phyloP scores from a whole-genome alignment of 2,113 vertebrate species.

The Theristicus caerulescens region DNA sequence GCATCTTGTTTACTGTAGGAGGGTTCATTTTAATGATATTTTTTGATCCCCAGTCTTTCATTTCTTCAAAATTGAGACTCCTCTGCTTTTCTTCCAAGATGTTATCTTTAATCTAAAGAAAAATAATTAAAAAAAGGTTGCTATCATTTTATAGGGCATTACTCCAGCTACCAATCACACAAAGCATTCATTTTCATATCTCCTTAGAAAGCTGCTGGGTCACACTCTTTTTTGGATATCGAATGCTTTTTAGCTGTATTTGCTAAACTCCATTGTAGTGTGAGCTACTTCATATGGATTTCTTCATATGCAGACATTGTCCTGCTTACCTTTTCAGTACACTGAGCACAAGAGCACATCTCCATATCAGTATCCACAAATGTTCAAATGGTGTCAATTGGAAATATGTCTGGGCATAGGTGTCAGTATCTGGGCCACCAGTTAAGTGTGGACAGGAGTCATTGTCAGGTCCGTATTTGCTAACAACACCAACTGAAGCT shows the following conservation, averaged over 20 bases:
- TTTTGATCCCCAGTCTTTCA: slow-evolving; percentile 69
- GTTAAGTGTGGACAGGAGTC: not conserved
- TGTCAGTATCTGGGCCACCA: not conserved
- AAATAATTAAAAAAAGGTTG: not conserved
- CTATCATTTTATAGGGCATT: not conserved
- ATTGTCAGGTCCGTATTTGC: not conserved
- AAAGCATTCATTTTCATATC: not conserved
- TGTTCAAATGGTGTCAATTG: not conserved
- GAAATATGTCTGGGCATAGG: not conserved
- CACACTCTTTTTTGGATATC: not conserved
- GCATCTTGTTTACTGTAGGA: slow-evolving; percentile 53
- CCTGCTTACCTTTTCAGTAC: not conserved
- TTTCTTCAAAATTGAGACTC: slow-evolving; percentile 70
- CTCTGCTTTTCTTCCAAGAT: slow-evolving; percentile 65
- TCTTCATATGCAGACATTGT: not conserved
- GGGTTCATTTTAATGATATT: slow-evolving; percentile 58
- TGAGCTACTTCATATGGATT: not conserved
- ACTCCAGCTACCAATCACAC: not conserved
- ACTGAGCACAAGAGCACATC: not conserved
- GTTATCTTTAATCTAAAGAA: slow-evolving; percentile 62
- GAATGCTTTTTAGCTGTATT: not conserved
- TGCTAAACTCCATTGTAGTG: not conserved
- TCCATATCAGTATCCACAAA: not conserved
- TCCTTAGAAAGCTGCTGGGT: not conserved
- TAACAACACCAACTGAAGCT: not conserved